Evolutionary conservation across 2,888 invertebrate species (phyloP), one percentile per base, ranked within the genome.

Genomic region (Polyploca ridens): DNA sequence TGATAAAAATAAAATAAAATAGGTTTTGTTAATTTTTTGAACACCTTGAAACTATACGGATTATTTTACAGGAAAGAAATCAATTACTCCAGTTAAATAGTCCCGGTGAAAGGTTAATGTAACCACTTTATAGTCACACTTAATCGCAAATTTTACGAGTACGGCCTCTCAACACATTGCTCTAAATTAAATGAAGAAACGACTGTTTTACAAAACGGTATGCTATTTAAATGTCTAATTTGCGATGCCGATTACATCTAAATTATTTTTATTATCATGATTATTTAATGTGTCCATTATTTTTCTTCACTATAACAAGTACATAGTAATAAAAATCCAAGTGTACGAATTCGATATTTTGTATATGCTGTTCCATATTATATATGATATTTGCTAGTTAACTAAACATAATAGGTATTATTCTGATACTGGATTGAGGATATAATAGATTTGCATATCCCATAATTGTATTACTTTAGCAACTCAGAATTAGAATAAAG

Each of bases 101-200:
- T 82, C 72, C 68, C 79, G 83, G 86, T 84, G 84, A 86, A 88
- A 88, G 91, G 90, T 90, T 91, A 91, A 91, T 91, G 86, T 84
- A 77, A 82, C 81, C 75, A 81, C 79, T 92, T 91, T 88, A 91
- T 82, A 82, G 81, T 82, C 85, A 78, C 79, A 76, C 83, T 91
- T 88, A 86, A 89, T 84, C 78, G 81, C 78, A 70, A 71, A 73
- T 79, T 90, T 91, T 89, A 91, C 54, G 54, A 54, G 54, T 54
- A 54, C 87, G 85, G 80, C 82, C 67, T 71, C 79, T 76, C 81
- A 71, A 75, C 80, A 79, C 84, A 76, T 82, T 84, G 83, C 85
- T 85, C 88, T 90, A 89, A 90, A 90, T 90, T 87, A 89, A 89
- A 88, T 84, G 79, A 85, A 83, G 82, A 83, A 83, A 73, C 72